Evolutionary conservation across 30 jellyfish, hydroid and myxozoan species (phyloP), one percentile per base, ranked within the genome.

Genomic region (Calvadosia cruxmelitensis): DNA sequence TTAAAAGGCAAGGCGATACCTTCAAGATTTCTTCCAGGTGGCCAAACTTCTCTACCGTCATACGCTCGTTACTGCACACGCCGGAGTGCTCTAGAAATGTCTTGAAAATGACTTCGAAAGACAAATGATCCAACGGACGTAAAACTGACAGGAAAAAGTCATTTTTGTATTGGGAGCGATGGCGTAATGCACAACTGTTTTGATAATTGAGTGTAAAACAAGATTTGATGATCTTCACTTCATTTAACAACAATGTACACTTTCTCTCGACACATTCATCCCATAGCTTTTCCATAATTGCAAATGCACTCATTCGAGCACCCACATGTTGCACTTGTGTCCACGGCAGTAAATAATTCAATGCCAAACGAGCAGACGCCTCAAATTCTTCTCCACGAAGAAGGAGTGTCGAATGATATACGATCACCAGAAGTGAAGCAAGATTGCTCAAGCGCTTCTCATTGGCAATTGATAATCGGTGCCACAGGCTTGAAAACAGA

Each of bases 251-350:
- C 24, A 71, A 64, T 16, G 2, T 52, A 0, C 62, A 63, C 12
- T 69, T 34, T 29, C 80, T 81, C 33, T 57, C 2, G 42, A 53
- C 80, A 52, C 64, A 53, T 51, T 74, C 85, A 13, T 89, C 75
- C 95, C 98, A 81, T 25, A 89, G 29, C 53, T 33, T 61, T 68
- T 77, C 34, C 34, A 89, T 3, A 27, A 74, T 91, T 32, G 67
- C 79, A 52, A 78, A 94, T 16, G 98, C 93, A 33, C 71, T 83
- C 71, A 89, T 75, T 52, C 94, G 69, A 25, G 85, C 93, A 68
- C 83, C 86, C 93, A 89, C 75, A 49, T 89, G 98, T 65, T 89
- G 98, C 0, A 80, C 83, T 64, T 89, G 98, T 15, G 90, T 65
- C 98, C 98, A 89, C 23, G 94, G 94, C 34, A 89, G 50, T 52